phyloP scores from a whole-genome alignment of 2,888 invertebrate genomes.

The Nasonovia ribisnigri region DNA sequence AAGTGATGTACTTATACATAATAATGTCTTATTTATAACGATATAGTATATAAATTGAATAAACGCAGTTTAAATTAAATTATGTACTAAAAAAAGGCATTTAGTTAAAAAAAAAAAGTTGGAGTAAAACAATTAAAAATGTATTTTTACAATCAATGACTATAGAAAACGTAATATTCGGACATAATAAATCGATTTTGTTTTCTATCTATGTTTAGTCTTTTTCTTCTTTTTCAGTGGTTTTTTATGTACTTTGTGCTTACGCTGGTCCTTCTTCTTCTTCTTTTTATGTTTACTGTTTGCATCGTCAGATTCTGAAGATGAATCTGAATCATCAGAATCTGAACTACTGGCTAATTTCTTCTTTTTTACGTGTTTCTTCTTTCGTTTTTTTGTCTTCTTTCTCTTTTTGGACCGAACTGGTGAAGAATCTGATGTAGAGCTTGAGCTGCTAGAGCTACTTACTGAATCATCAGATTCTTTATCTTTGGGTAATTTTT shows the following conservation, averaged over 20 bases:
- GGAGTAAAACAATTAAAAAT: not conserved
- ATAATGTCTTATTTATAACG: conserved; percentile 35
- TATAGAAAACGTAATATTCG: not conserved
- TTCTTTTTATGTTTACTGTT: conserved; percentile 64
- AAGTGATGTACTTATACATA: conserved; percentile 26
- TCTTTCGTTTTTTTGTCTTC: conserved; percentile 65
- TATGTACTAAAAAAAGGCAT: not conserved
- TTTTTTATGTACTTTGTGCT: conserved; percentile 63
- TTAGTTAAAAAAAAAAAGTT: not conserved
- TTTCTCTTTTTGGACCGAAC: conserved; percentile 60
- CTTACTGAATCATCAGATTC: conserved; percentile 48
- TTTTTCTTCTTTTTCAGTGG: conserved; percentile 65
- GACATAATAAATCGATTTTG: not conserved
- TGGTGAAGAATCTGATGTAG: conserved; percentile 54
- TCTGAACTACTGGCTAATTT: conserved; percentile 56
- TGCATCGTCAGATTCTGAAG: conserved; percentile 60
- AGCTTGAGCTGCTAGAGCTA: conserved; percentile 45
- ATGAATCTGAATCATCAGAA: conserved; percentile 63
- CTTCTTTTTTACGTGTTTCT: conserved; percentile 65
- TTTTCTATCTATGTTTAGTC: conserved; percentile 58
- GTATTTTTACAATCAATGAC: conserved; percentile 7
- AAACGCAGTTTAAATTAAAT: conserved; percentile 18
- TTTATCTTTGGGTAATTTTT: conserved; percentile 32
- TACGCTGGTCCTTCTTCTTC: conserved; percentile 66
- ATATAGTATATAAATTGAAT: conserved; percentile 5